Conservation (phyloP, 2,888 invertebrate species). For the Biston betularia region DNA sequence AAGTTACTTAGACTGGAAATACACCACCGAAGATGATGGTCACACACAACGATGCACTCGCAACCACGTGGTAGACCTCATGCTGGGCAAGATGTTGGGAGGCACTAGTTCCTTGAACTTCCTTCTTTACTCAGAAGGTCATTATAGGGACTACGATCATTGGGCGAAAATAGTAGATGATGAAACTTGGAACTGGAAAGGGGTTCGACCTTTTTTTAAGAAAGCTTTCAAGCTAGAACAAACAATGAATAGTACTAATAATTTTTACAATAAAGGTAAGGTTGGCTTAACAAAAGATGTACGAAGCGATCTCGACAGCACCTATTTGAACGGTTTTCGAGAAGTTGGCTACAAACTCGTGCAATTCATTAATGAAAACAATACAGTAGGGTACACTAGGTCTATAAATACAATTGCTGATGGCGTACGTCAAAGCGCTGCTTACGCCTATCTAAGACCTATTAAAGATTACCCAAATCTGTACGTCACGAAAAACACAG, state of each 20-base stretch:
- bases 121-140: constrained; percentile 43
- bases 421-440: constrained; percentile 51
- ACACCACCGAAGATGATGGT: constrained; percentile 39
- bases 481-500: constrained; percentile 52
- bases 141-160: constrained; percentile 50
- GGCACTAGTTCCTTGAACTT: constrained; percentile 45
- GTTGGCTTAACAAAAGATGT: constrained; percentile 52
- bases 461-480: constrained; percentile 52
- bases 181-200: constrained; percentile 53
- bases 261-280: constrained; percentile 47
- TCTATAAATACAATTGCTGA: constrained; percentile 44
- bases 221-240: constrained; percentile 56
- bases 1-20: constrained; percentile 45
- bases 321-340: constrained; percentile 59
- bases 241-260: constrained; percentile 35
- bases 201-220: constrained; percentile 56
- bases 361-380: constrained; percentile 52
- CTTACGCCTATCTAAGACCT: constrained; percentile 50
- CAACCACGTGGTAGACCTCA: constrained; percentile 34
- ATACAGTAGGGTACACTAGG: constrained; percentile 58
- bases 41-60: constrained; percentile 34
- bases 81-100: constrained; percentile 48
- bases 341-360: constrained; percentile 69
- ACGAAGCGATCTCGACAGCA: constrained; percentile 26
- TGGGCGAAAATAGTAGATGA: constrained; percentile 55